phyloP scores from a whole-genome alignment of 1,140 invertebrate genomes.

The Drosophila sechellia region DNA sequence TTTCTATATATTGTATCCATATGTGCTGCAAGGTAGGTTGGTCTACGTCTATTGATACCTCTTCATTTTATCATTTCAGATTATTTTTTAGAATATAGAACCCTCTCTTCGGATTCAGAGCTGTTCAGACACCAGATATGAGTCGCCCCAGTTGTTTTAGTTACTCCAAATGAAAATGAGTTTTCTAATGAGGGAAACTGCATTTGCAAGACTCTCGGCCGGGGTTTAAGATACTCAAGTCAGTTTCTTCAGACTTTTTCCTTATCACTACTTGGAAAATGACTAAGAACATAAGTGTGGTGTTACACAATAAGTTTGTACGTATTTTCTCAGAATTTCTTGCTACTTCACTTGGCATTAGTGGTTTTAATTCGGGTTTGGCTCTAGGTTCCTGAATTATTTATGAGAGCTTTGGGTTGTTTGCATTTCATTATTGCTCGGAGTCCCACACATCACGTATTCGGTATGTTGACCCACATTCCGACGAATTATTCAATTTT shows the following conservation, averaged over 20 bases:
- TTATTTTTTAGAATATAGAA: no score
- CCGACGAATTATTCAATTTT: constrained; percentile 66
- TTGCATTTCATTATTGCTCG: constrained; percentile 18
- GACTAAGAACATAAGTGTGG: constrained; percentile 3
- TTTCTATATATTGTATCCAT: neutral
- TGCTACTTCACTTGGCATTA: neutral
- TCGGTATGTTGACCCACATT: constrained; percentile 61
- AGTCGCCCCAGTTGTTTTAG: constrained; percentile 8
- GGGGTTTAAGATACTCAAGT: neutral
- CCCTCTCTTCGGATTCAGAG: no score
- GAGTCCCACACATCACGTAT: constrained; percentile 37
- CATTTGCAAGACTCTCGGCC: neutral
- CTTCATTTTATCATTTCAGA: neutral
- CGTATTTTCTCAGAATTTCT: neutral
- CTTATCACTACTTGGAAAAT: constrained; percentile 9
- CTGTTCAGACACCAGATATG: no score
- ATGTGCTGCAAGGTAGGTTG: no score
- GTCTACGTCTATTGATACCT: neutral
- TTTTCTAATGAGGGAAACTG: constrained; percentile 5
- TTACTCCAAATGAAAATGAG: constrained; percentile 13
- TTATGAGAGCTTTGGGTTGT: constrained; percentile 50
- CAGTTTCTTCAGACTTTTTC: neutral
- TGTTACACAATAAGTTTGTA: constrained; percentile 8
- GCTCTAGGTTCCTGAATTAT: constrained; percentile 53
- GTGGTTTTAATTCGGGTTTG: constrained; percentile 3